Conservation (phyloP, 2,113 vertebrate genomes). For the Hyperopisus bebe region DNA sequence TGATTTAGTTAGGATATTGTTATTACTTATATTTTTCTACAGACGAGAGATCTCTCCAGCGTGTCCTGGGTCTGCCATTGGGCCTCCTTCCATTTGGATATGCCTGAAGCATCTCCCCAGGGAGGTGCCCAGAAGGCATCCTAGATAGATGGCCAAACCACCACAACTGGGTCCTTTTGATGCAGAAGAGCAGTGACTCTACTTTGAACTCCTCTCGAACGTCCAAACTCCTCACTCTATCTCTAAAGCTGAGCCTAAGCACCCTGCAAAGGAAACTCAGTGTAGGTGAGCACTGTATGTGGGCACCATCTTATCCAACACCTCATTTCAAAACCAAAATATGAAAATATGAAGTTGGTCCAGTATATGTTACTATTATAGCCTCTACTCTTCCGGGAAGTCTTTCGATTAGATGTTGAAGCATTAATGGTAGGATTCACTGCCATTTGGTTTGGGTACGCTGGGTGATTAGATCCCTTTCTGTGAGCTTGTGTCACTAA, state of each 20-base stretch:
- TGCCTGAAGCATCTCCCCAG: background rate
- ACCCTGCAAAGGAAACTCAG: background rate
- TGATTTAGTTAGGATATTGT: background rate
- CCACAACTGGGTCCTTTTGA: background rate
- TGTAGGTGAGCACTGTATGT: background rate
- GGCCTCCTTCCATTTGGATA: background rate
- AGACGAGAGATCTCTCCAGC: background rate
- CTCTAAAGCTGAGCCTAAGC: background rate
- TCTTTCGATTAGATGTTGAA: background rate
- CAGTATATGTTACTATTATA: background rate
- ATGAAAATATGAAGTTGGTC: background rate
- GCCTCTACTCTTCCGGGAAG: background rate
- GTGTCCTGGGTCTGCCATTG: background rate
- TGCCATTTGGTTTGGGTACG: too few species aligned
- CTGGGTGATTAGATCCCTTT: too few species aligned
- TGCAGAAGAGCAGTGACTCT: background rate
- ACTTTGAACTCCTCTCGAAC: background rate
- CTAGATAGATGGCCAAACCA: background rate
- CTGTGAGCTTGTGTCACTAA: too few species aligned
- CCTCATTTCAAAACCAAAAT: background rate
- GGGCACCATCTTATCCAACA: background rate
- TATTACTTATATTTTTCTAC: background rate
- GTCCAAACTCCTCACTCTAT: background rate
- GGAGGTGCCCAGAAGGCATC: background rate
- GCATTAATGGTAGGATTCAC: background rate